phyloP scores from a whole-genome alignment of 2,888 invertebrate genomes.

The Pyrgus malvae region DNA sequence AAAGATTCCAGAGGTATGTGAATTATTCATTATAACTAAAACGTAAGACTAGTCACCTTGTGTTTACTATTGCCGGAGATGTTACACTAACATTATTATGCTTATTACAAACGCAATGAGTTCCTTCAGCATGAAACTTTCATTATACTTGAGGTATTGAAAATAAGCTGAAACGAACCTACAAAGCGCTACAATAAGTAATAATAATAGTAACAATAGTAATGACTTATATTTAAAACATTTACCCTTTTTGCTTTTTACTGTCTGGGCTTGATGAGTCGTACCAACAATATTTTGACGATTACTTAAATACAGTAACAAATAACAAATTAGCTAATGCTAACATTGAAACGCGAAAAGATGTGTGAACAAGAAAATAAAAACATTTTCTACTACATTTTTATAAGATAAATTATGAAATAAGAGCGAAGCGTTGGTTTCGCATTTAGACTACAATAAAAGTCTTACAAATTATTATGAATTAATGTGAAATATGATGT shows the following conservation, averaged over 20 bases:
- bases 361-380: background rate
- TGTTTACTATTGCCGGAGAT: constrained; percentile 52
- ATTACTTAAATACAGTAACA: constrained; percentile 45
- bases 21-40: constrained; percentile 58
- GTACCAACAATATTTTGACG: constrained; percentile 31
- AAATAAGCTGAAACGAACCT: background rate
- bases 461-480: background rate
- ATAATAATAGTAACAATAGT: too few species aligned
- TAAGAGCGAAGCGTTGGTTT: too few species aligned
- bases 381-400: too few species aligned
- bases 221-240: too few species aligned
- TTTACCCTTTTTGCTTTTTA: too few species aligned
- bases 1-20: constrained; percentile 66
- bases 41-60: constrained; percentile 71
- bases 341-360: constrained; percentile 44
- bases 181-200: too few species aligned
- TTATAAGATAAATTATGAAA: too few species aligned
- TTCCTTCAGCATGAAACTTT: background rate
- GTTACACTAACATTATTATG: constrained; percentile 25
- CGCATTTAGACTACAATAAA: background rate
- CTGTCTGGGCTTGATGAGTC: background rate
- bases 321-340: constrained; percentile 52
- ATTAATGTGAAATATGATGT: background rate
- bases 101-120: background rate
- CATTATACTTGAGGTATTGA: background rate